Conservation (phyloP, 2,113 vertebrate genomes). For the Nansenia antarctica region DNA sequence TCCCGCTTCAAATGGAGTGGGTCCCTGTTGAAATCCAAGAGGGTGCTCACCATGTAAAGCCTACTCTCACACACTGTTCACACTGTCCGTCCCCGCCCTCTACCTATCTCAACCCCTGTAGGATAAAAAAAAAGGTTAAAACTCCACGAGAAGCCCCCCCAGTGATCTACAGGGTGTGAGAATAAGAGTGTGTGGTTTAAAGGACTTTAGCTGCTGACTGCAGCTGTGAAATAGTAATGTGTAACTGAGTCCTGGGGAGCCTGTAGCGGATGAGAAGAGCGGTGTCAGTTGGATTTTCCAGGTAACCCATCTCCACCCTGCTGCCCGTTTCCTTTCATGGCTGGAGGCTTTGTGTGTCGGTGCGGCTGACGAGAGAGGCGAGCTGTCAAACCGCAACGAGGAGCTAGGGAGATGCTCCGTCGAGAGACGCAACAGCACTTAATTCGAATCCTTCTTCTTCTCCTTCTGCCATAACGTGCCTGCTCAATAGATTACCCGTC, state of each 20-base stretch:
- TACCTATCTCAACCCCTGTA: slow-evolving; percentile 35
- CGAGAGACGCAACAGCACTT: not conserved
- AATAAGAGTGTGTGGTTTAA: slow-evolving; percentile 46
- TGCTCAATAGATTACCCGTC: not conserved
- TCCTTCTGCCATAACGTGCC: not conserved
- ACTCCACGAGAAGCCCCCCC: slow-evolving; percentile 49
- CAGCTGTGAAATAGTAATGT: slow-evolving; percentile 54
- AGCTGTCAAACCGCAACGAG: slow-evolving; percentile 21
- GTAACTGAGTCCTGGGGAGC: slow-evolving; percentile 37
- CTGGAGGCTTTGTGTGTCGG: slow-evolving; percentile 16
- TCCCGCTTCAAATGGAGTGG: slow-evolving; percentile 62
- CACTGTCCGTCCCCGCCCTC: slow-evolving; percentile 40
- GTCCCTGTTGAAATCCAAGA: slow-evolving; percentile 61
- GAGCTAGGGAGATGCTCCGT: not conserved
- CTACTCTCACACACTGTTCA: slow-evolving; percentile 46
- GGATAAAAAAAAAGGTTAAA: too few relatives aligned
- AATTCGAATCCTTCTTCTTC: not conserved
- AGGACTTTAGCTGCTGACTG: slow-evolving; percentile 48
- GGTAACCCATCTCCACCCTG: slow-evolving; percentile 27
- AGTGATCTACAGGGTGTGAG: slow-evolving; percentile 45
- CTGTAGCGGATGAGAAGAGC: slow-evolving; percentile 10
- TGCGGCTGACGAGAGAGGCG: slow-evolving; percentile 4
- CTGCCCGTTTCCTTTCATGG: slow-evolving; percentile 31
- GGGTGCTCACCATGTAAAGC: slow-evolving; percentile 50
- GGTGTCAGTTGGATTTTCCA: slow-evolving; percentile 45